Percentiles rank a stretch among this genome's conserved stretches.
Evolutionary conservation across 2,113 vertebrate genomes (phyloP).

Genomic region (Solea senegalensis): DNA sequence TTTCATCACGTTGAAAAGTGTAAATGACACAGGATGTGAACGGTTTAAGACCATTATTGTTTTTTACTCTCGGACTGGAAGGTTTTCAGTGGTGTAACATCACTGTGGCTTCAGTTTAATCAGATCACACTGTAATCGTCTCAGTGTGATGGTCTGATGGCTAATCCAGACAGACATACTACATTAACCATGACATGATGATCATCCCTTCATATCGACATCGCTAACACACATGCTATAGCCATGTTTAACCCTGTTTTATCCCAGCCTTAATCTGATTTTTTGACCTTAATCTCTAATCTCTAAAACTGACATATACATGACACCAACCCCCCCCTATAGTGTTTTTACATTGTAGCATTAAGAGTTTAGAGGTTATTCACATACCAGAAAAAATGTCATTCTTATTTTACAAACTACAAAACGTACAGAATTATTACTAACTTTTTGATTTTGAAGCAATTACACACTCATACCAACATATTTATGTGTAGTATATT

Average conservation of each 20-base stretch:
- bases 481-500: too few relatives aligned
- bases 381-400: too few relatives aligned
- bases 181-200: background rate
- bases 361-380: too few relatives aligned
- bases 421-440: too few relatives aligned
- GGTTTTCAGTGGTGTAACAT: slow-evolving; percentile 8
- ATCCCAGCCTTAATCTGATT: slow-evolving; percentile 28
- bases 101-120: slow-evolving; percentile 4
- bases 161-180: slow-evolving; percentile 4
- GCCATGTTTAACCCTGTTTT: slow-evolving; percentile 20
- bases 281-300: slow-evolving; percentile 47
- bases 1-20: background rate
- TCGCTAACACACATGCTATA: background rate
- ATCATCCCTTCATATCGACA: slow-evolving; percentile 2
- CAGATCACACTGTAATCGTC: slow-evolving; percentile 13
- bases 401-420: too few relatives aligned
- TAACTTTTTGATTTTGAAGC: too few relatives aligned
- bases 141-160: slow-evolving; percentile 8
- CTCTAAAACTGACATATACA: background rate
- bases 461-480: too few relatives aligned
- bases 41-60: background rate
- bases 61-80: background rate
- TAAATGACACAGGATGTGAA: background rate
- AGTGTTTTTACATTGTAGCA: too few relatives aligned
- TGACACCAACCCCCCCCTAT: background rate